phyloP scores from a whole-genome alignment of 1,140 invertebrate genomes.

The Camponotus floridanus region DNA sequence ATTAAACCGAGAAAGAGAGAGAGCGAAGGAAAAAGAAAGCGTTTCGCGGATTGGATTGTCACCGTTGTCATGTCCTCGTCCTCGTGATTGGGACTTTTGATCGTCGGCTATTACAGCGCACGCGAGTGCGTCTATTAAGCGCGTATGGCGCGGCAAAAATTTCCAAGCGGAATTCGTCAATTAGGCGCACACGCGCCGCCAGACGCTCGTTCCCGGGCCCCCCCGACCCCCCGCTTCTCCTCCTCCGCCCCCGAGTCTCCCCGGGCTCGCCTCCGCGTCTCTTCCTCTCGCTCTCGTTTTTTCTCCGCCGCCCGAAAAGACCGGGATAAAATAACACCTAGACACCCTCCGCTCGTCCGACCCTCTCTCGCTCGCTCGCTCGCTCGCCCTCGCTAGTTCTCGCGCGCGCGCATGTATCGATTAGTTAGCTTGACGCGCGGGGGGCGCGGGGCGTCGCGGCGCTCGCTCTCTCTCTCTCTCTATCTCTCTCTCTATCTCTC shows the following conservation, averaged over 20 bases:
- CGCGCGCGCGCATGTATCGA: slow-evolving; percentile 68
- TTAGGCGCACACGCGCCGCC: slow-evolving; percentile 54
- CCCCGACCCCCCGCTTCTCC: not conserved
- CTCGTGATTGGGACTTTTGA: slow-evolving; percentile 26
- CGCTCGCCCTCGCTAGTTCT: slow-evolving; percentile 33
- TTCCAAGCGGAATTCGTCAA: slow-evolving; percentile 59
- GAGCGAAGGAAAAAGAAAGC: not conserved
- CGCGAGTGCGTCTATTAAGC: slow-evolving; percentile 33
- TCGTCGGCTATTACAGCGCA: not conserved
- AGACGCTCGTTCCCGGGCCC: slow-evolving; percentile 17
- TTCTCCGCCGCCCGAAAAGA: slow-evolving; percentile 45
- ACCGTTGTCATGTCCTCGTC: not conserved
- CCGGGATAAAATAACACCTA: slow-evolving; percentile 72
- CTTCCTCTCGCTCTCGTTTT: not conserved
- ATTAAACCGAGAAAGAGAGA: slow-evolving; percentile 8
- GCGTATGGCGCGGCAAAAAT: slow-evolving; percentile 56
- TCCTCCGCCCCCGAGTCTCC: not conserved
- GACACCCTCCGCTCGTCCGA: slow-evolving; percentile 61
- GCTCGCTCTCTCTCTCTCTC: not conserved
- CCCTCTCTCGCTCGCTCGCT: slow-evolving; percentile 66
- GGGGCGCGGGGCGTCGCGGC: slow-evolving; percentile 24
- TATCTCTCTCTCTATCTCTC: slow-evolving; percentile 19
- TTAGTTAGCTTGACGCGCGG: slow-evolving; percentile 51
- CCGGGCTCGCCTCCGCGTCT: not conserved
- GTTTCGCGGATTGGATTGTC: slow-evolving; percentile 8